Conservation (phyloP, 23 tunicate genomes). For the Oikopleura vanhoeffeni region DNA sequence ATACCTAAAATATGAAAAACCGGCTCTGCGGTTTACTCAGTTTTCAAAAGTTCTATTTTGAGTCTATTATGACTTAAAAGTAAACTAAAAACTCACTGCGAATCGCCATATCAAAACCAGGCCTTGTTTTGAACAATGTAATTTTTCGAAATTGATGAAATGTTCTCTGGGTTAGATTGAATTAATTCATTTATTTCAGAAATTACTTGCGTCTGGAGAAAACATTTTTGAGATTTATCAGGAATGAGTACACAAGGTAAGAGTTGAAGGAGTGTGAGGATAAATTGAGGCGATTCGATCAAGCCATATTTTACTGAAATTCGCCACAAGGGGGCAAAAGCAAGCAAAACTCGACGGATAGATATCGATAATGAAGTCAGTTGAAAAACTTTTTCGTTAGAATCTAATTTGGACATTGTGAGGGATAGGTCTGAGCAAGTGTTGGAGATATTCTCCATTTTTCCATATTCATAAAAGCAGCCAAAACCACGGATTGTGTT, state of each 20-base stretch:
- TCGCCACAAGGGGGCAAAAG: neutral
- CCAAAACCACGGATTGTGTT: neutral
- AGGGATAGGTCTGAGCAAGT: neutral
- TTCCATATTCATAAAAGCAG: neutral
- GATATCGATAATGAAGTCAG: neutral
- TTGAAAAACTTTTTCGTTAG: neutral
- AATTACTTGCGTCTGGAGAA: neutral
- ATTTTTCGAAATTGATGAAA: no score
- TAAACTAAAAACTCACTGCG: no score
- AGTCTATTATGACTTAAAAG: no score
- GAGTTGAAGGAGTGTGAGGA: neutral
- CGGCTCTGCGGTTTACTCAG: no score
- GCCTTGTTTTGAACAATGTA: no score
- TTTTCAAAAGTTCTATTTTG: no score
- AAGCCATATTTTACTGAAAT: neutral
- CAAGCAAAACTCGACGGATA: neutral
- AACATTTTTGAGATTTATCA: neutral
- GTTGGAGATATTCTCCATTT: neutral
- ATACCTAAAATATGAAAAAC: no score
- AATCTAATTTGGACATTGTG: no score
- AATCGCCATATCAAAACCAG: no score
- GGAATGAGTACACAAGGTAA: neutral
- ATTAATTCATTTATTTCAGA: neutral
- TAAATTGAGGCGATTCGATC: neutral
- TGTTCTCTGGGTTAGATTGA: neutral